phyloP scores from a whole-genome alignment of 2,888 invertebrate species.

The Ornithoptera priamus region DNA sequence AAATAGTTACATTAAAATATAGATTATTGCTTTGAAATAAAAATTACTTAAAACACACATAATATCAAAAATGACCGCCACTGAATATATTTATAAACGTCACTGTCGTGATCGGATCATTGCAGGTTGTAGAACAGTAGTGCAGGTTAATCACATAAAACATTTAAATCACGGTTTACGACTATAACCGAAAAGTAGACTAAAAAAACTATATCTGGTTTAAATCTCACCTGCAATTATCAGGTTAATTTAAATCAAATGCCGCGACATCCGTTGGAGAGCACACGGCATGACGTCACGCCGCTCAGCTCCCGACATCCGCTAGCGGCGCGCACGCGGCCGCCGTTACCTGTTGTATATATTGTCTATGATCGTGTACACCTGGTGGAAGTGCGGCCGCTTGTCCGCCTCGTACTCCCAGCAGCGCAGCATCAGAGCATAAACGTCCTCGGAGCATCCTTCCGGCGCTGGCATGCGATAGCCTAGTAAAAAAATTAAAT shows the following conservation, averaged over 20 bases:
- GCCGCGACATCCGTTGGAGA: background rate
- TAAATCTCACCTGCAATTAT: slow-evolving; percentile 14
- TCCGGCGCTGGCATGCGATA: slow-evolving; percentile 96
- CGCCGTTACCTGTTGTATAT: slow-evolving; percentile 71
- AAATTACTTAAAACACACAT: background rate
- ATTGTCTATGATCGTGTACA: slow-evolving; percentile 88
- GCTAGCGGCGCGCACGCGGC: background rate
- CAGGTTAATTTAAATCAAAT: background rate
- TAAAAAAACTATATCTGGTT: slow-evolving; percentile 4
- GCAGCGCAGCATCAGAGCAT: slow-evolving; percentile 93
- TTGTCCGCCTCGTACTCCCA: slow-evolving; percentile 97
- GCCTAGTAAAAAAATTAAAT: slow-evolving; percentile 74
- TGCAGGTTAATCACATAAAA: background rate
- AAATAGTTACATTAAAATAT: background rate
- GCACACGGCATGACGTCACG: background rate
- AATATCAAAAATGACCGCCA: slow-evolving; percentile 3
- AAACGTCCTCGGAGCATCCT: slow-evolving; percentile 92
- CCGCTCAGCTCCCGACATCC: background rate
- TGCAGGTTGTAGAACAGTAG: slow-evolving; percentile 3
- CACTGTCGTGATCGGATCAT: slow-evolving; percentile 1
- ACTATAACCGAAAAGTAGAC: background rate
- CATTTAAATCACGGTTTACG: background rate
- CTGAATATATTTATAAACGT: background rate
- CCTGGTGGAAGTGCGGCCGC: slow-evolving; percentile 95
- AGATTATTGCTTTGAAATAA: background rate